Percentiles rank a stretch among this genome's conserved stretches.
These are phyloP conservation scores for Tarsius wallacei DNA, from an alignment of 2,797 vertebrate genomes.

Conservation along the genomic window DNA sequence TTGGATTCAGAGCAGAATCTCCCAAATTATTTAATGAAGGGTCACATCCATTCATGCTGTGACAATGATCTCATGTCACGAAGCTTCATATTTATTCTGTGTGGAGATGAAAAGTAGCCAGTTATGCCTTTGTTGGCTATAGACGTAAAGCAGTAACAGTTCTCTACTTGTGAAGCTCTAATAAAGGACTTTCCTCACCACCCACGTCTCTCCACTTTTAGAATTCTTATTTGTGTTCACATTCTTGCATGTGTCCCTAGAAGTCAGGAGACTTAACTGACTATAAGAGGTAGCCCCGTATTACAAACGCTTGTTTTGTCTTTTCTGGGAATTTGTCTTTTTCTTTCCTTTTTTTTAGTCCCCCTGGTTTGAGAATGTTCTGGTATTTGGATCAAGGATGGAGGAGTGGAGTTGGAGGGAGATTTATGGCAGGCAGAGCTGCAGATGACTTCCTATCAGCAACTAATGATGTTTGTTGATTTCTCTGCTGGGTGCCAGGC, in stretches of 20 bases:
- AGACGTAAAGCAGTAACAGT: slow-evolving; percentile 61
- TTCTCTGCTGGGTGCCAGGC: slow-evolving; percentile 51
- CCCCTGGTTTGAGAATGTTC: not conserved
- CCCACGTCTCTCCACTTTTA: not conserved
- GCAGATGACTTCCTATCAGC: not conserved
- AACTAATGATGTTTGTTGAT: slow-evolving; percentile 51
- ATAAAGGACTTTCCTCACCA: slow-evolving; percentile 71
- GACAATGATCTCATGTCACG: slow-evolving; percentile 81
- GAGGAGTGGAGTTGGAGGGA: not conserved
- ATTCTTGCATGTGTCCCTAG: slow-evolving; percentile 69
- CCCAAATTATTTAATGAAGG: not conserved
- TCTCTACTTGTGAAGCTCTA: slow-evolving; percentile 80
- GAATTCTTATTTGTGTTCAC: slow-evolving; percentile 79
- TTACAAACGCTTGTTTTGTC: not conserved
- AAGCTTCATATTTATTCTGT: slow-evolving; percentile 78
- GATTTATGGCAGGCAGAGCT: not conserved
- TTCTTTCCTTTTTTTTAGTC: not conserved
- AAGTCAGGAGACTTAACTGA: not conserved
- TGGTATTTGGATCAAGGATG: not conserved
- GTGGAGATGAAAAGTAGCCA: slow-evolving; percentile 81
- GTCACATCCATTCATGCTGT: slow-evolving; percentile 62
- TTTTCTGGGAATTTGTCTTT: slow-evolving; percentile 1
- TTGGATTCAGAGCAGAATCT: slow-evolving; percentile 34
- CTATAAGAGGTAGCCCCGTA: not conserved
- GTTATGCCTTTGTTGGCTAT: slow-evolving; percentile 83